phyloP scores from a whole-genome alignment of 2,888 invertebrate species.

The Nomada lathburiana region DNA sequence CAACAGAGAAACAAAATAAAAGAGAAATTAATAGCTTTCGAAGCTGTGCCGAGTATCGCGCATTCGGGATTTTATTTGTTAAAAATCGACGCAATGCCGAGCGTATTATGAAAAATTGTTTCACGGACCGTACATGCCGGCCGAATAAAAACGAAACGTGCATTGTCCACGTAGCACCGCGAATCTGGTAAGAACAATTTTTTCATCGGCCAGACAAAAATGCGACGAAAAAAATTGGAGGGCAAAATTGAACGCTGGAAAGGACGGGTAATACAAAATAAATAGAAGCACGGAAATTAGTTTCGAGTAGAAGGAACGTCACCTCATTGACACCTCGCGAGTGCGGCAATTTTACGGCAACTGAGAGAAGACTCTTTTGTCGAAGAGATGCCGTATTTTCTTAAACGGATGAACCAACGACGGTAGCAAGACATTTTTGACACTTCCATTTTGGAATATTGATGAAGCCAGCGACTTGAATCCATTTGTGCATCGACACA shows the following conservation, averaged over 20 bases:
- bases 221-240: too few relatives aligned
- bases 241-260: too few relatives aligned
- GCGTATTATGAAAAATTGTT: slow-evolving; percentile 3
- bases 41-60: not conserved
- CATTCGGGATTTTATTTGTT: not conserved
- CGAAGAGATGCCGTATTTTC: not conserved
- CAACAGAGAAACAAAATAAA: not conserved
- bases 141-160: not conserved
- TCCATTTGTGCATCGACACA: slow-evolving; percentile 9
- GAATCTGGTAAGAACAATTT: too few relatives aligned
- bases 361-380: not conserved
- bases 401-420: slow-evolving; percentile 3
- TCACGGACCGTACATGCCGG: not conserved
- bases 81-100: not conserved
- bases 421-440: slow-evolving; percentile 6
- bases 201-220: too few relatives aligned
- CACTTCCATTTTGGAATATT: slow-evolving; percentile 20
- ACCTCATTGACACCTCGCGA: too few relatives aligned
- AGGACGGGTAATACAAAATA: too few relatives aligned
- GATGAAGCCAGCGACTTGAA: slow-evolving; percentile 2
- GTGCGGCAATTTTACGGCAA: too few relatives aligned
- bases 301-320: too few relatives aligned
- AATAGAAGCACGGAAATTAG: too few relatives aligned
- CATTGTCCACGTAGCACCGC: not conserved
- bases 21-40: slow-evolving; percentile 13